These are phyloP conservation scores for Platypus cylindrus DNA, from an alignment of 2,888 invertebrate genomes.

Conservation along the genomic window DNA sequence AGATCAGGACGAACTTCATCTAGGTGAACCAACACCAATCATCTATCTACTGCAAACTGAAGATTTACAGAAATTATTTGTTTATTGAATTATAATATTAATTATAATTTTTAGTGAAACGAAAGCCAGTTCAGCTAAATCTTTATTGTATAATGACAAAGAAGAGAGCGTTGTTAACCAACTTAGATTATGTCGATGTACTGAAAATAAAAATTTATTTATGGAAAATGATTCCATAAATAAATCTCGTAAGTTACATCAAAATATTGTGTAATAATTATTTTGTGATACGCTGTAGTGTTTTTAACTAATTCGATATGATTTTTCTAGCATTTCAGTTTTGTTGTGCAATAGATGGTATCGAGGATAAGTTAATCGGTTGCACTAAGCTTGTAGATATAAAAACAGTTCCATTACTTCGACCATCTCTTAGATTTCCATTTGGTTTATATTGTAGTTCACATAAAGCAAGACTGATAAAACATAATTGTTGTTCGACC, in stretches of 20 bases:
- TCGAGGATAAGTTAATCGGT: conserved; percentile 63
- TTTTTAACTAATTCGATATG: neutral
- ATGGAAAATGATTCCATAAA: conserved; percentile 12
- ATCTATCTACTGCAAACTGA: no score
- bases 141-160: neutral
- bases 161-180: neutral
- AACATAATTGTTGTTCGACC: conserved; percentile 81
- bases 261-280: neutral
- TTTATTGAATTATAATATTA: no score
- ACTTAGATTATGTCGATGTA: conserved; percentile 10
- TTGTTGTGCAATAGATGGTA: conserved; percentile 65
- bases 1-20: conserved; percentile 25
- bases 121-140: neutral
- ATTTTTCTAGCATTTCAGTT: conserved; percentile 42
- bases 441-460: conserved; percentile 68
- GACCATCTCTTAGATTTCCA: conserved; percentile 63
- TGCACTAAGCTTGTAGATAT: conserved; percentile 59
- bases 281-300: neutral
- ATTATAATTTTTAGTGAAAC: no score
- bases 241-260: no score
- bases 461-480: conserved; percentile 60
- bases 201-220: conserved; percentile 10
- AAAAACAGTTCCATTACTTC: conserved; percentile 45
- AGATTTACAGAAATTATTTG: conserved; percentile 3
- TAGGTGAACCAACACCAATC: no score